Evolutionary conservation across 2,113 vertebrate species (phyloP), one percentile per base, ranked within the genome.

Genomic region (Odontophorus gujanensis): DNA sequence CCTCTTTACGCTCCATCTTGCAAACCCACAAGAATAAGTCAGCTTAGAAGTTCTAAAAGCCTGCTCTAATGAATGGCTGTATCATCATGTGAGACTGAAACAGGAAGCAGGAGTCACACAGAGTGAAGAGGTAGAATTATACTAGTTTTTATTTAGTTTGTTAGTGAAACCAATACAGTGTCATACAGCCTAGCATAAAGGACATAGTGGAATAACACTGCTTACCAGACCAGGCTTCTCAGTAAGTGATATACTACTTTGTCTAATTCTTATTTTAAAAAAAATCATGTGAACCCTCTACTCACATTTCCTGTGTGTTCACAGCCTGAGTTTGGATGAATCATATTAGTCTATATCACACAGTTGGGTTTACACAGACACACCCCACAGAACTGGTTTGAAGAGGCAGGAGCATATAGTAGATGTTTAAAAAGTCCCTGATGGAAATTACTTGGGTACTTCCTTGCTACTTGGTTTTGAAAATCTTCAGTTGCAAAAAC

Each of bases 11-110:
- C 59, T 87, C 7, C 17, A 53, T 26, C 34, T 57, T 79, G 48
- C 22, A 76, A 87, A 13, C 4, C 28, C 13, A 10, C 5, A 42
- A 0, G 0, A 84, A 2, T 7, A 16, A 69, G 18, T 66, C 13
- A 38, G n/a, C 53, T 62, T 78, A 16, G 22, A 85, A 76, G 12
- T n/a, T 11, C 51, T 72, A 84, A 78, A 90, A 69, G 32, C 22
- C 58, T 28, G 28, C 13, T 73, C 51, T 43, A 87, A 65, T 6
- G 57, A 28, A 38, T 43, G 28, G 59, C 26, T 76, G 7, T 13
- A 30, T 28, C 48, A 43, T 25, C 21, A 8, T 3, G 11, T 21
- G 48, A 0, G 3, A 16, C 8, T 78, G 62, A 48, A 81, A 78
- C 15, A 21, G 51, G 57, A 80, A 76, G 14, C 43, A 87, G n/a